Base-by-base conservation (phyloP, 2,888 invertebrate genomes). In the Agrilus cyanescens region DNA sequence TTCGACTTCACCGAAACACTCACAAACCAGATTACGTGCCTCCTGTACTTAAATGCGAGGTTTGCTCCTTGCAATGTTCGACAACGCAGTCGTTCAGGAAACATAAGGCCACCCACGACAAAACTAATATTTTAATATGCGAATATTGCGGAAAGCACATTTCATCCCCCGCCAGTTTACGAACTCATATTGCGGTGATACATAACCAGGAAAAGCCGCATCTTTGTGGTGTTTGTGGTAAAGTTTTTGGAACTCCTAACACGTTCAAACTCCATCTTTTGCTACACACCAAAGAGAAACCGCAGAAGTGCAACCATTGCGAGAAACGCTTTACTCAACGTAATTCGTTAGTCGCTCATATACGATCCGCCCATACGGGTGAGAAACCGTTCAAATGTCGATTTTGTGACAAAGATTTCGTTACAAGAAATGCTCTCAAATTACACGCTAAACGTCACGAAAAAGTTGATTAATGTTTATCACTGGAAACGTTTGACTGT, bases 361-460 rank as follows among this genome's bases (percentile, higher is more conserved):
- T 55, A 42, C 48, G 60, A 18, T 51, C 48, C 41, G 25, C 25
- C 2, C 54, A 52, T 48, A 56, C 52, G 12, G 55, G 56, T 5
- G 52, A 53, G 36, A 42, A 50, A 37, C 55, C 74, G 36, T 71
- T 73, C 62, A 70, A 71, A 44, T 56, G 55, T 35, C 43, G 44
- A 14, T 41, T 49, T n/a, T 56, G 56, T 38, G 51, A 51, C 12
- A 54, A 55, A 36, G 41, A 41, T 13, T 56, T 54, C 35, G 47
- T 52, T 35, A 53, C 54, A 2, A 54, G 47, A 41, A 51, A 47
- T 6, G 45, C 47, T 16, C 43, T 55, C n/a, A 45, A 45, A n/a
- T 41, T 38, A 8, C 55, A 55, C 42, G 38, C 44, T 6, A 54
- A 53, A 37, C 44, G 41, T 2, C 52, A 52, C 14, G 49, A 48